Base-by-base conservation (phyloP, 2,888 invertebrate genomes). In the Ichneumoninae sp. region DNA sequence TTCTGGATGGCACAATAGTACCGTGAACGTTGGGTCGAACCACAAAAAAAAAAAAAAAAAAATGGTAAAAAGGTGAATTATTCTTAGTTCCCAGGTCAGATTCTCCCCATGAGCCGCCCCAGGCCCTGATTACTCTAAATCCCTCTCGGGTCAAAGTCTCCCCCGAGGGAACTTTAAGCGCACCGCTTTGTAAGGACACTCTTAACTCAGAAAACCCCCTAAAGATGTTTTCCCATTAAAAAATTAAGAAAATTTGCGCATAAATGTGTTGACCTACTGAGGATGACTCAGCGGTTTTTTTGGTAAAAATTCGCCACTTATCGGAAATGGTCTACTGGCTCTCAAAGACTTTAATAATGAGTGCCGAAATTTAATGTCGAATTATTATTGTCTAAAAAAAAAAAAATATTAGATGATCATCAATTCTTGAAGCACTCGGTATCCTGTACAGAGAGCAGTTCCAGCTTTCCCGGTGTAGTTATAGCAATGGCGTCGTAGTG, bases 401-500 rank as follows among this genome's bases (percentile, higher is more conserved):
- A 8, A 40, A 40, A 16, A 16, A 44, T 44, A 44, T 13, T 40
- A 3, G 22, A 66, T 40, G 36, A 40, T 10, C 65, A 22, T 50
- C 8, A 22, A 26, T 36, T 36, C 19, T 50, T 65, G 69, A 69
- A 63, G 30, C 60, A 57, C 65, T 79, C 71, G 70, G 75, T 70
- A 44, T 60, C 19, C 5, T 26, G 82, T 52, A 50, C 60, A 26
- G 57, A 76, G 40, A 66, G 70, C 57, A 13, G 40, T 74, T 47
- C 54, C 69, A 75, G 52, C 33, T 77, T 82, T 36, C 57, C 66
- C 50, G 40, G 60, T 65, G 80, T 66, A 70, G 77, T 44, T 77
- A 69, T 65, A 81, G 83, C 76, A 87, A 86, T 87, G 87, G 86
- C 87, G 86, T 85, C 85, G 81, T 74, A 79, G 81, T 84, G 78